Percentiles rank a stretch among this genome's conserved stretches.
These are phyloP conservation scores for Varroa destructor DNA, from an alignment of 1,140 invertebrate species.

Conservation along the genomic window DNA sequence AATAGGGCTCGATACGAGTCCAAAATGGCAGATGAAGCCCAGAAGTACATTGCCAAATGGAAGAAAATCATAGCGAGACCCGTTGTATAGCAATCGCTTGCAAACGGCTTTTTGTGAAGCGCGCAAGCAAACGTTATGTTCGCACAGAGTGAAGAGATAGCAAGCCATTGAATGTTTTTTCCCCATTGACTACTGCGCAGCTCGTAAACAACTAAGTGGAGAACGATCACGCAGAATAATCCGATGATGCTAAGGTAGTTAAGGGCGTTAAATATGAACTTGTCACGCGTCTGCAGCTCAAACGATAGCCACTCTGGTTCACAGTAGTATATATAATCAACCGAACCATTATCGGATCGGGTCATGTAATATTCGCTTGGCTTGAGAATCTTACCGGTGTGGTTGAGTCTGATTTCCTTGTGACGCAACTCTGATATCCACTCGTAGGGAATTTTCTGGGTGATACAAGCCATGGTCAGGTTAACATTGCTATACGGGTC, in stretches of 20 bases:
- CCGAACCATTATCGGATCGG: neutral
- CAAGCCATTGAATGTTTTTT: constrained; percentile 17
- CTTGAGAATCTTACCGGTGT: constrained; percentile 26
- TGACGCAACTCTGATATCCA: constrained; percentile 8
- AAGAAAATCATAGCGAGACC: constrained; percentile 24
- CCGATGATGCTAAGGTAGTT: constrained; percentile 7
- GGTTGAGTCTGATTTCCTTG: constrained; percentile 17
- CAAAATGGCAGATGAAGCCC: neutral
- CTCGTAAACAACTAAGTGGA: constrained; percentile 13
- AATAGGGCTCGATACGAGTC: constrained; percentile 14
- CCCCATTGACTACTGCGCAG: constrained; percentile 25
- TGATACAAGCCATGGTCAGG: neutral
- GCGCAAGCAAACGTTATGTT: constrained; percentile 26
- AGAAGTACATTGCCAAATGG: constrained; percentile 22
- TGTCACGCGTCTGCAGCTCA: neutral
- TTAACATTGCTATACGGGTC: constrained; percentile 13
- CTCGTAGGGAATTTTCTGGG: constrained; percentile 12
- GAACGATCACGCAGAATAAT: constrained; percentile 15
- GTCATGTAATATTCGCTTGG: constrained; percentile 21
- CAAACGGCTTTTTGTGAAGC: constrained; percentile 10
- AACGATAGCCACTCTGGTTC: constrained; percentile 23
- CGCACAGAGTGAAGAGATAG: neutral
- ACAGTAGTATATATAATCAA: constrained; percentile 19
- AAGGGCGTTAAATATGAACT: constrained; percentile 1
- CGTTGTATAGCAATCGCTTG: constrained; percentile 25